phyloP scores from a whole-genome alignment of 2,888 invertebrate genomes.

The Andrena haemorrhoa region DNA sequence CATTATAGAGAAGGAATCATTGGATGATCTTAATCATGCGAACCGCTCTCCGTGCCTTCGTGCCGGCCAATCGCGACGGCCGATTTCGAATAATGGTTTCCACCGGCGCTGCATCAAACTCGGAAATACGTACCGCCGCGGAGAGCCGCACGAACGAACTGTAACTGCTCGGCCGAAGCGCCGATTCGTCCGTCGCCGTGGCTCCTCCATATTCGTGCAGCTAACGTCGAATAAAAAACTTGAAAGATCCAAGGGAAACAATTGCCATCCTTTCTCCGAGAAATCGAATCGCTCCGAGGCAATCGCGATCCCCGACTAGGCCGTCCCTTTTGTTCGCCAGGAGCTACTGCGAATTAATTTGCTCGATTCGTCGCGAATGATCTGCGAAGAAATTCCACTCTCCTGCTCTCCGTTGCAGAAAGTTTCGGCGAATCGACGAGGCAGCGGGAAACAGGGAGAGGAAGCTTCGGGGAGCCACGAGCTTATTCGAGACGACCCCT shows the following conservation, averaged over 20 bases:
- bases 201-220: constrained; percentile 28
- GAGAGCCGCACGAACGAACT: constrained; percentile 30
- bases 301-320: neutral
- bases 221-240: constrained; percentile 16
- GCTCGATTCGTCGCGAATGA: neutral
- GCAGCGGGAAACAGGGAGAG: neutral
- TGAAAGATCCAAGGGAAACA: constrained; percentile 7
- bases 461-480: neutral
- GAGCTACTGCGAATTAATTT: neutral
- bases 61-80: constrained; percentile 81
- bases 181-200: constrained; percentile 13
- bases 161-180: constrained; percentile 26
- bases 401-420: no score
- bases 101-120: constrained; percentile 73
- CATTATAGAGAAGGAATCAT: constrained; percentile 85
- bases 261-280: constrained; percentile 9
- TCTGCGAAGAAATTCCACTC: neutral
- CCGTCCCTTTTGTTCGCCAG: neutral
- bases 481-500: constrained; percentile 54
- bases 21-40: constrained; percentile 85
- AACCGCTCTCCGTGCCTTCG: constrained; percentile 81
- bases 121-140: constrained; percentile 71
- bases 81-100: constrained; percentile 82
- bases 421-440: neutral
- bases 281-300: neutral